phyloP scores from a whole-genome alignment of 2,888 invertebrate genomes.

The Diplolepis rosae region DNA sequence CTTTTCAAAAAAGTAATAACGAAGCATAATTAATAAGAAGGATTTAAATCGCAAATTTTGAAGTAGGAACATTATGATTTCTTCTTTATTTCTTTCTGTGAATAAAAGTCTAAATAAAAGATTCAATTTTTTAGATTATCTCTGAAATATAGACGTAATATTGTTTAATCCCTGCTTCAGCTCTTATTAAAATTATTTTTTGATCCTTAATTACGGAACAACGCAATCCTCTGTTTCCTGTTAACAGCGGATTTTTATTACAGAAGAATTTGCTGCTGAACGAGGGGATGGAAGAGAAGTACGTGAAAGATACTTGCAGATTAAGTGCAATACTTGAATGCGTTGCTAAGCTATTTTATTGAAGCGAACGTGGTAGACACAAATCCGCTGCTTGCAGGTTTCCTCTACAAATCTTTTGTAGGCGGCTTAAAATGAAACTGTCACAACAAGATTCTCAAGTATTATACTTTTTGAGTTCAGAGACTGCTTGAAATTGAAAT shows the following conservation, averaged over 20 bases:
- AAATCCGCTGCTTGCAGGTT: constrained; percentile 5
- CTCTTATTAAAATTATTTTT: background rate
- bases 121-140: background rate
- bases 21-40: too few relatives aligned
- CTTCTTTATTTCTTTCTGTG: too few relatives aligned
- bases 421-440: constrained; percentile 1
- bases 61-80: too few relatives aligned
- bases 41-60: too few relatives aligned
- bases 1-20: too few relatives aligned
- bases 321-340: constrained; percentile 1
- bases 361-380: background rate
- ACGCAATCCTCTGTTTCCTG: background rate
- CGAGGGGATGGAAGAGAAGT: background rate
- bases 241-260: background rate
- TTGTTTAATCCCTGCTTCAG: background rate
- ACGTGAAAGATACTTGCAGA: background rate
- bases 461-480: background rate
- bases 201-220: background rate
- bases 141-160: background rate
- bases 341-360: constrained; percentile 7
- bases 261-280: background rate
- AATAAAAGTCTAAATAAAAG: too few relatives aligned
- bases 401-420: background rate
- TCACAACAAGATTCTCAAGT: background rate
- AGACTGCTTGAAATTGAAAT: background rate